Percentiles rank a stretch among this genome's conserved stretches.
Conservation (phyloP, 2,797 vertebrate species). For the Platyrinchus mystaceus region DNA sequence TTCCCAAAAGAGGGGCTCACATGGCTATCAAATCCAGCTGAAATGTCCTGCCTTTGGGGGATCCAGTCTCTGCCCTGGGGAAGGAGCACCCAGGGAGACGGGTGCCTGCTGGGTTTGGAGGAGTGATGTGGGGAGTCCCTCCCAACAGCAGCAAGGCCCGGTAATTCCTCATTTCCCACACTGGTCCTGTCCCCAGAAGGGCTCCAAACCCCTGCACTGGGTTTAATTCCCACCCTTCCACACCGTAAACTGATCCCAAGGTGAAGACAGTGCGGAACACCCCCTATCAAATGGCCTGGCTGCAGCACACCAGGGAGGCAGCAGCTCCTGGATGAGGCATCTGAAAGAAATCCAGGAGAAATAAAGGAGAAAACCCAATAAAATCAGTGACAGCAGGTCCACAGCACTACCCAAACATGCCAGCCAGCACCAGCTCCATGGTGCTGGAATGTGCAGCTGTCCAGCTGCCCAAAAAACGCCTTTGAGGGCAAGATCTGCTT, state of each 20-base stretch:
- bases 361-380: not conserved
- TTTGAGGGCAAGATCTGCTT: not conserved
- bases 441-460: not conserved
- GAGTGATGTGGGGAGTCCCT: not conserved
- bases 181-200: rapidly evolving
- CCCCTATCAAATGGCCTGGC: conserved; percentile 1
- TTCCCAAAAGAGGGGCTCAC: not conserved
- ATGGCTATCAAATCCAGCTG: not conserved
- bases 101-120: not conserved
- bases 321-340: not conserved
- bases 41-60: not conserved
- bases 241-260: not conserved
- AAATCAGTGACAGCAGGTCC: not conserved
- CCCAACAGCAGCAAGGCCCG: not conserved
- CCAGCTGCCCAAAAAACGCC: not conserved
- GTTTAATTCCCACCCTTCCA: not conserved
- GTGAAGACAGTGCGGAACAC: not conserved
- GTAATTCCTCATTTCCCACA: not conserved
- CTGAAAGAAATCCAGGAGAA: not conserved
- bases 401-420: rapidly evolving
- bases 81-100: not conserved
- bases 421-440: not conserved
- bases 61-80: rapidly evolving
- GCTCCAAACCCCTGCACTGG: not conserved
- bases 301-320: not conserved